phyloP scores from a whole-genome alignment of 2,113 vertebrate genomes.

The Siniperca chuatsi region DNA sequence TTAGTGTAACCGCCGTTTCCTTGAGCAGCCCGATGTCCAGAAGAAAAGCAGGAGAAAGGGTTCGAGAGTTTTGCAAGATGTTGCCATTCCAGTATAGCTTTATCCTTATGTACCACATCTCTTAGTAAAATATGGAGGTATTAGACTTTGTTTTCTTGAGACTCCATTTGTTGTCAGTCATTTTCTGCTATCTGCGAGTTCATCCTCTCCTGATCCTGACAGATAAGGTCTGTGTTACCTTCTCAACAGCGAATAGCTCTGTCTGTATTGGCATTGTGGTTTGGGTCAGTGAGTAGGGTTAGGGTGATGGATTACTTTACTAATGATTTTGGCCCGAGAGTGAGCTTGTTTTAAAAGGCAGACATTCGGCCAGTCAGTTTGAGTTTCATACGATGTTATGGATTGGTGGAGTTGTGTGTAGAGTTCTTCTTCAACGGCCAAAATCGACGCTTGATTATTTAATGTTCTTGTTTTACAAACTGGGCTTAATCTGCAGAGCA shows the following conservation, averaged over 20 bases:
- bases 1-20: slow-evolving; percentile 75
- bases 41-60: slow-evolving; percentile 56
- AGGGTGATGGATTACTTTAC: slow-evolving; percentile 82
- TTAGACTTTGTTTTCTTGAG: slow-evolving; percentile 19
- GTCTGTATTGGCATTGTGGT: slow-evolving; percentile 76
- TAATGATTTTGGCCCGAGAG: slow-evolving; percentile 83
- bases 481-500: slow-evolving; percentile 80
- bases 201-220: slow-evolving; percentile 51
- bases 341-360: slow-evolving; percentile 81
- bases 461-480: slow-evolving; percentile 84
- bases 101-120: neutral
- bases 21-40: slow-evolving; percentile 37
- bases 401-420: slow-evolving; percentile 69
- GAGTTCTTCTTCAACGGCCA: slow-evolving; percentile 67
- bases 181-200: slow-evolving; percentile 34
- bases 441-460: slow-evolving; percentile 81
- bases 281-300: slow-evolving; percentile 76
- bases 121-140: slow-evolving; percentile 29
- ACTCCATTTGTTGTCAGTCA: slow-evolving; percentile 34
- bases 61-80: slow-evolving; percentile 38
- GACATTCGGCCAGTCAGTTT: slow-evolving; percentile 73
- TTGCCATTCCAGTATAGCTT: slow-evolving; percentile 40
- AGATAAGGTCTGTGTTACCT: slow-evolving; percentile 58
- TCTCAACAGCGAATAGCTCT: slow-evolving; percentile 62
- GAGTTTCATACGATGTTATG: slow-evolving; percentile 80